Evolutionary conservation across 2,888 invertebrate genomes (phyloP).

Genomic region (Clepsis dumicolana): DNA sequence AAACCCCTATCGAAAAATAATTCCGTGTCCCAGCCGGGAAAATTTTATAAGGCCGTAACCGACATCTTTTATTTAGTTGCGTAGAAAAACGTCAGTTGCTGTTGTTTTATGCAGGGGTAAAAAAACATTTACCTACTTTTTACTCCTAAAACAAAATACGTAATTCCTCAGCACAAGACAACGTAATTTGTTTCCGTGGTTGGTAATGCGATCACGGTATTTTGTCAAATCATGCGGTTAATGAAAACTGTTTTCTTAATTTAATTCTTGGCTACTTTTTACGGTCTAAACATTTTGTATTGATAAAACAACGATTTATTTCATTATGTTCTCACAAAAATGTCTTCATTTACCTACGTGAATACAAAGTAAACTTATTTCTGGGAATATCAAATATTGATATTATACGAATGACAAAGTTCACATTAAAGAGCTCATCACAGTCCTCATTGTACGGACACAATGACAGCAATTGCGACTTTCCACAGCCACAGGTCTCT

Average conservation of each 20-base stretch:
- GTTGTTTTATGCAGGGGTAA: conserved; percentile 37
- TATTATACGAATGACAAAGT: not conserved
- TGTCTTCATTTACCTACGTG: no score
- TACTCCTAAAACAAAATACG: conserved; percentile 55
- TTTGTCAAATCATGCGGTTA: conserved; percentile 81
- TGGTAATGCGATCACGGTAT: conserved; percentile 68
- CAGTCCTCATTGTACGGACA: conserved; percentile 66
- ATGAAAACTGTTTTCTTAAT: conserved; percentile 67
- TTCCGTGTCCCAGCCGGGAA: conserved; percentile 46
- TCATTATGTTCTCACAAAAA: not conserved
- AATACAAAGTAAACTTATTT: no score
- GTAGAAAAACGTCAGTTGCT: conserved; percentile 4
- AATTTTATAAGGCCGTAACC: conserved; percentile 44
- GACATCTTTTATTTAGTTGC: not conserved
- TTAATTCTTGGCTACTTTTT: conserved; percentile 18
- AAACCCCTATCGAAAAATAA: conserved; percentile 58
- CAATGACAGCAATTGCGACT: conserved; percentile 70
- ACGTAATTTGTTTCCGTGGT: conserved; percentile 80
- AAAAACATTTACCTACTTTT: conserved; percentile 52
- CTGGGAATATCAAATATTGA: no score
- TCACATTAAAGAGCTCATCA: conserved; percentile 62
- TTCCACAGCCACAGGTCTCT: conserved; percentile 37
- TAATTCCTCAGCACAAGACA: conserved; percentile 58
- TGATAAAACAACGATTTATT: not conserved
- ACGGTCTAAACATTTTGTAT: not conserved